Percentiles rank a stretch among this genome's conserved stretches.
These are phyloP conservation scores for Telmatochromis brichardi DNA, from an alignment of 2,113 vertebrate species.

Conservation along the genomic window DNA sequence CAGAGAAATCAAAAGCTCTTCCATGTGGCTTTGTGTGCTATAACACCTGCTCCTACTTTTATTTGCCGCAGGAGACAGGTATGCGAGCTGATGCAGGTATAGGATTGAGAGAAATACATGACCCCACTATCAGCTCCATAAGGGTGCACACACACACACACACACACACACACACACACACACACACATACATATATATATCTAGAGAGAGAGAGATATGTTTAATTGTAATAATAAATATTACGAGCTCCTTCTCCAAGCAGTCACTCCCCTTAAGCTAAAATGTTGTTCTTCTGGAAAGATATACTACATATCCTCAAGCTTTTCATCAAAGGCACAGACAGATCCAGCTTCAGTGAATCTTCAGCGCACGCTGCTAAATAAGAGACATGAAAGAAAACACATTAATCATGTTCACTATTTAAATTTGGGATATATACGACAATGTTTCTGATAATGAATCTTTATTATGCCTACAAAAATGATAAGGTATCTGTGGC, in stretches of 20 bases:
- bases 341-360: neutral
- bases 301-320: neutral
- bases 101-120: neutral
- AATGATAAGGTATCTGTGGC: neutral
- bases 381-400: neutral
- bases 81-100: conserved; percentile 58
- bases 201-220: neutral
- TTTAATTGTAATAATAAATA: neutral
- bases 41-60: conserved; percentile 56
- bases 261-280: neutral
- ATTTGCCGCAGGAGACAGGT: conserved; percentile 42
- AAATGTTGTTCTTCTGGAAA: neutral
- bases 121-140: neutral
- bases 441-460: neutral
- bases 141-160: neutral
- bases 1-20: conserved; percentile 15
- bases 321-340: neutral
- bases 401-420: neutral
- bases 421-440: neutral
- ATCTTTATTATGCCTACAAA: neutral
- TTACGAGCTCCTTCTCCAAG: neutral
- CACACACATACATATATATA: accelerated
- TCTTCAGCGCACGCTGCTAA: neutral
- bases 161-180: accelerated
- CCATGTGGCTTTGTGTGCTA: conserved; percentile 26